Conservation (phyloP, 2,113 vertebrate species). For the Pygoscelis adeliae region DNA sequence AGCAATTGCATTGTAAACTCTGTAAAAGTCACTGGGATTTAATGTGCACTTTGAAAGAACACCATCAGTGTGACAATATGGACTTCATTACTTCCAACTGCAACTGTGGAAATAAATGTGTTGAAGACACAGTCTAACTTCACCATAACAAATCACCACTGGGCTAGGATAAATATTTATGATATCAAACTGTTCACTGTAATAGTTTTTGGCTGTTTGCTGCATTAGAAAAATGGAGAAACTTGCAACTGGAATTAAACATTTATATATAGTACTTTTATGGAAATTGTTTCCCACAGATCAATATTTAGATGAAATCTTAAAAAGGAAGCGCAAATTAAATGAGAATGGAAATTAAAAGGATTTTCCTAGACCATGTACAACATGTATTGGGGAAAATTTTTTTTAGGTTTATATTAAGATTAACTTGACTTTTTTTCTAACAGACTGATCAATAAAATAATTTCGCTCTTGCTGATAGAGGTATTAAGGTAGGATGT, state of each 20-base stretch:
- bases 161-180: conserved; percentile 41
- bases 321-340: neutral
- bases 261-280: neutral
- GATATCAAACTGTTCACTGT: neutral
- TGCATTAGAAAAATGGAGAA: conserved; percentile 1
- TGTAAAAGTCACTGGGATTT: neutral
- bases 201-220: neutral
- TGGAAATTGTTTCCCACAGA: neutral
- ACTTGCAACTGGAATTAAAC: neutral
- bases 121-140: neutral
- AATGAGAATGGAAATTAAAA: neutral
- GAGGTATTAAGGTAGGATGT: neutral
- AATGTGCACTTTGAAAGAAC: neutral
- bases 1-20: neutral
- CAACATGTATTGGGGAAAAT: accelerated
- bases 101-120: neutral
- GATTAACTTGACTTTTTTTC: neutral
- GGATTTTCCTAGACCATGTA: neutral
- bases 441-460: neutral
- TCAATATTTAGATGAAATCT: neutral
- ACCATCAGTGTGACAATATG: neutral
- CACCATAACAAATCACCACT: conserved; percentile 20
- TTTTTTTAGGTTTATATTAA: neutral
- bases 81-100: neutral
- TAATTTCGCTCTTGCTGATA: neutral